Conservation (phyloP, 2,797 vertebrate species). For the Poeciliopsis gracilis region DNA sequence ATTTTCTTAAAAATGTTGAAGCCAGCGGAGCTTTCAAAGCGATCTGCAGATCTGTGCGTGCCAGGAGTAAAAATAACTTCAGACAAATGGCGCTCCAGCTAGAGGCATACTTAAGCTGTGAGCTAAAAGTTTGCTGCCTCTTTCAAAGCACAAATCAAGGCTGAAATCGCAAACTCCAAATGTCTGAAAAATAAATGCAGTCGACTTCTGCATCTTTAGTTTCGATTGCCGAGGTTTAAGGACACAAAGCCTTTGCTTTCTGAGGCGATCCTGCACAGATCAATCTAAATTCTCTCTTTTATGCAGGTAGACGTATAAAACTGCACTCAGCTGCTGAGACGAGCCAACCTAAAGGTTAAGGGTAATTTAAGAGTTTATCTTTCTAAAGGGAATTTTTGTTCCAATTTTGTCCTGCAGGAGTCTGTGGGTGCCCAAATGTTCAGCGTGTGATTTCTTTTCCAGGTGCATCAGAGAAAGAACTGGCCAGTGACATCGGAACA, state of each 20-base stretch:
- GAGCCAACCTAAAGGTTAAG: conserved; percentile 35
- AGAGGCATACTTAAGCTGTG: conserved; percentile 45
- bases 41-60: conserved; percentile 45
- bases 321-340: conserved; percentile 20
- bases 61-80: conserved; percentile 65
- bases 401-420: conserved; percentile 47
- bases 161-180: conserved; percentile 38
- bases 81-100: conserved; percentile 49
- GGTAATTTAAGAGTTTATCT: conserved; percentile 29
- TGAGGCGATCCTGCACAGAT: conserved; percentile 30
- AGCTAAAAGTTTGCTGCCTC: conserved; percentile 46
- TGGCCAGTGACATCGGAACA: conserved; percentile 44
- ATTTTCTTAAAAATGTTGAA: conserved; percentile 54
- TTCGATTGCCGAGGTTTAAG: conserved; percentile 20
- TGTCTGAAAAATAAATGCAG: conserved; percentile 54
- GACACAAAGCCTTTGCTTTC: conserved; percentile 21
- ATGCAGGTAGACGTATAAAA: conserved; percentile 57
- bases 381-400: conserved; percentile 38
- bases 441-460: conserved; percentile 52
- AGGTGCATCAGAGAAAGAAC: conserved; percentile 24
- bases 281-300: conserved; percentile 46
- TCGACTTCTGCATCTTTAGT: conserved; percentile 22
- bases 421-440: conserved; percentile 40
- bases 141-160: conserved; percentile 47
- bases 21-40: conserved; percentile 56